Conservation (phyloP, 2,797 vertebrate species). For the Rhinoraja longicauda region DNA sequence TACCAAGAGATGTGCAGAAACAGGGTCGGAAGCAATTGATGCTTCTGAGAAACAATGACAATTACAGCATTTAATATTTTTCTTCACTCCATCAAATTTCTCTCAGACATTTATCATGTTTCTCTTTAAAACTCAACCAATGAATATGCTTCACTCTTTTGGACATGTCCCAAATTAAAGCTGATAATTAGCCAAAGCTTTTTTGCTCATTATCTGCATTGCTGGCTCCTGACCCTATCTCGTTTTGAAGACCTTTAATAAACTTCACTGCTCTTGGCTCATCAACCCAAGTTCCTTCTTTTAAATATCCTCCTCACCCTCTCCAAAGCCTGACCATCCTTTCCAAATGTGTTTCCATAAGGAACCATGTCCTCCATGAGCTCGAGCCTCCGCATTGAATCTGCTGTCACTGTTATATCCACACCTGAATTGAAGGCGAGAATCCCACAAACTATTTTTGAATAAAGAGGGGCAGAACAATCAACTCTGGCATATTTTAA, state of each 20-base stretch:
- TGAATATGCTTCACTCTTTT: neutral
- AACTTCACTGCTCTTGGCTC: too few species aligned
- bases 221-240: neutral
- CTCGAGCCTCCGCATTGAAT: neutral
- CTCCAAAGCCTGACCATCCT: neutral
- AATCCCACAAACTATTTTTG: too few species aligned
- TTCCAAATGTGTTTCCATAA: neutral
- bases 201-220: neutral
- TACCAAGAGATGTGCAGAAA: neutral
- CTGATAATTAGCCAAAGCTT: neutral
- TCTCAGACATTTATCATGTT: neutral
- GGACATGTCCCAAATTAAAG: neutral
- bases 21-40: neutral
- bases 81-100: neutral
- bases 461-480: too few species aligned
- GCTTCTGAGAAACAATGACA: too few species aligned
- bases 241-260: neutral
- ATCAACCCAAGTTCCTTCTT: neutral
- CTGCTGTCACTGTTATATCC: neutral
- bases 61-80: neutral
- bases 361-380: neutral
- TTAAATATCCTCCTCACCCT: neutral
- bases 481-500: too few species aligned
- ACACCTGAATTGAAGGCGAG: too few species aligned
- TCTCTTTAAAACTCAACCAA: neutral